Evolutionary conservation across 2,113 vertebrate species (phyloP), one percentile per base, ranked within the genome.

Genomic region (Dasyornis broadbenti): DNA sequence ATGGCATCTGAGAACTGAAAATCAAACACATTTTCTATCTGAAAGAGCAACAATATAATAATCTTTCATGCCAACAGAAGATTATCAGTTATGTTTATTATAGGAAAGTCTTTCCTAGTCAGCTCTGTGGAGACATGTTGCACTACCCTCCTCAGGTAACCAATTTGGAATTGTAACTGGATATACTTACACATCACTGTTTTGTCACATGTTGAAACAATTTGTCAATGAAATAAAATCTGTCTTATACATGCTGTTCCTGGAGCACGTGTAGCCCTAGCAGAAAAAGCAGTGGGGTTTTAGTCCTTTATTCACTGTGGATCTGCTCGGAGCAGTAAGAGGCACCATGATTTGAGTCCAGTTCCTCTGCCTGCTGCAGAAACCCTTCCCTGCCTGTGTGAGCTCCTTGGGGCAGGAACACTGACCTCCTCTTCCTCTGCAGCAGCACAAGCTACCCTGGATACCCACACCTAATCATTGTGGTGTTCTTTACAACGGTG

Each of bases 1-100:
- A 7, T 84, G 27, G 68, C 61, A 52, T 57, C 47, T 75, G 60
- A 85, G 76, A 87, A 75, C 31, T 81, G 63, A 84, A 75, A 89
- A 71, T 75, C 52, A 75, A 57, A 91, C 28, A 40, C 3, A 37
- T 69, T 52, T 87, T 70, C 23, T 28, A 3, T 76, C 18, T 85
- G 45, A 85, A 89, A 91, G 42, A 81, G 15, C 22, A 49, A 4
- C 17, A 94, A 3, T 26, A 37, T 52, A 73, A 49, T 77, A 83
- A 61, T 50, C 23, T 69, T 83, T 75, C 45, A 47, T 24, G 30
- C 50, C 44, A 84, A 68, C 14, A 49, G 70, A 60, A 54, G 35
- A 54, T 82, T 52, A 49, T 26, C 31, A 45, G 18, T 81, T 59
- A 45, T 1, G 0, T 78, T 81, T 63, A 39, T 27, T 28, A 24